Conservation (phyloP, 30 jellyfish, hydroid and myxozoan genomes). For the Pelagia noctiluca region DNA sequence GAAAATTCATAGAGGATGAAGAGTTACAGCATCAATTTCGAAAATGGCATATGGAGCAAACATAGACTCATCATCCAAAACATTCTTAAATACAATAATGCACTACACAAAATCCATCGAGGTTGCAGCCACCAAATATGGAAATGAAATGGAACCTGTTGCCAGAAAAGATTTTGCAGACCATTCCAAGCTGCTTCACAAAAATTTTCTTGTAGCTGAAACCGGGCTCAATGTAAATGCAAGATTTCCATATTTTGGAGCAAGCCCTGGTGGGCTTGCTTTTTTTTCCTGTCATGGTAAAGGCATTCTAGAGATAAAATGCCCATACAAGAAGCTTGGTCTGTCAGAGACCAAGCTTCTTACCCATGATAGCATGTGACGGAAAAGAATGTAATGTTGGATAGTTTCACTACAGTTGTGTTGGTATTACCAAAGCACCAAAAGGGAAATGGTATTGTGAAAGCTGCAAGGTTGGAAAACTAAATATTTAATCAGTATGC, state of each 20-base stretch:
- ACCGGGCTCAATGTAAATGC: too few relatives aligned
- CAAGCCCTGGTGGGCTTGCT: too few relatives aligned
- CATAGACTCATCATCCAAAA: constrained; percentile 26
- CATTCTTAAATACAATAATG: constrained; percentile 17
- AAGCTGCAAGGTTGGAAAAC: too few relatives aligned
- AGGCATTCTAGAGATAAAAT: too few relatives aligned
- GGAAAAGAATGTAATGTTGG: constrained; percentile 4
- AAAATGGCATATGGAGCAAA: constrained; percentile 31
- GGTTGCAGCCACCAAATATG: constrained; percentile 45
- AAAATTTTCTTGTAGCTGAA: too few relatives aligned
- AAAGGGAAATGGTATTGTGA: too few relatives aligned
- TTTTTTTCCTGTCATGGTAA: too few relatives aligned
- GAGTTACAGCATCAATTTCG: constrained; percentile 34
- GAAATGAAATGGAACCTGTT: constrained; percentile 20
- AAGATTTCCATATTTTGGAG: too few relatives aligned
- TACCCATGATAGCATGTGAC: too few relatives aligned
- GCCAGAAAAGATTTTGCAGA: constrained; percentile 15
- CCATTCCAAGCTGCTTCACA: neutral
- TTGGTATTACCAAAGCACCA: neutral
- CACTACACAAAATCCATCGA: constrained; percentile 9
- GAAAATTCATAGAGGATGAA: constrained; percentile 36
- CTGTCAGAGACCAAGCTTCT: too few relatives aligned
- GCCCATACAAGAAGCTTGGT: constrained; percentile 36
- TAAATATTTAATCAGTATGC: too few relatives aligned
- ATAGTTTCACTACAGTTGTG: constrained; percentile 27